Evolutionary conservation across 2,888 invertebrate species (phyloP).

Genomic region (Hedya salicella): DNA sequence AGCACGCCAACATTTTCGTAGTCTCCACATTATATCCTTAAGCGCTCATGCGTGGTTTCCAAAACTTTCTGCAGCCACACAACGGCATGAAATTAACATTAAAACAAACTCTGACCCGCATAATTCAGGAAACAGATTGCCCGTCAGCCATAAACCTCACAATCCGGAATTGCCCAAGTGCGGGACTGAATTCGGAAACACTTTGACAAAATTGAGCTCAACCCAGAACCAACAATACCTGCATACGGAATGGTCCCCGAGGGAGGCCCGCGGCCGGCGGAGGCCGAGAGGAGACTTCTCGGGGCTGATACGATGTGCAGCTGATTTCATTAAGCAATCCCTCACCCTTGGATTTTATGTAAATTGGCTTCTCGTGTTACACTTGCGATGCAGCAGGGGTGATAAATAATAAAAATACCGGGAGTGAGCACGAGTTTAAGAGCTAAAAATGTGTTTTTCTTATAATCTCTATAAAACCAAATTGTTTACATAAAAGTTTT

Average conservation of each 20-base stretch:
- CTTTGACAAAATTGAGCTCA: slow-evolving; percentile 29
- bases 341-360: slow-evolving; percentile 39
- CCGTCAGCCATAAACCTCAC: slow-evolving; percentile 27
- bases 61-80: not conserved
- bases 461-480: no score
- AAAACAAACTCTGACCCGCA: slow-evolving; percentile 36
- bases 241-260: slow-evolving; percentile 13
- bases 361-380: slow-evolving; percentile 36
- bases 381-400: slow-evolving; percentile 1
- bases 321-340: slow-evolving; percentile 40
- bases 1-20: no score
- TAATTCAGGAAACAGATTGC: slow-evolving; percentile 19
- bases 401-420: slow-evolving; percentile 17
- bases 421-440: not conserved
- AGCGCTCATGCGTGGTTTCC: not conserved
- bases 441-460: no score
- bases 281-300: not conserved
- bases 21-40: slow-evolving; percentile 14
- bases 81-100: slow-evolving; percentile 57
- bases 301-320: slow-evolving; percentile 8
- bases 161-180: slow-evolving; percentile 13
- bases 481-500: no score
- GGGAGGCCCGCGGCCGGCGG: slow-evolving; percentile 8
- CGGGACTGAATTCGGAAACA: slow-evolving; percentile 26
- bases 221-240: slow-evolving; percentile 23